Conservation (phyloP, 2,888 invertebrate species). For the Muscina levida region DNA sequence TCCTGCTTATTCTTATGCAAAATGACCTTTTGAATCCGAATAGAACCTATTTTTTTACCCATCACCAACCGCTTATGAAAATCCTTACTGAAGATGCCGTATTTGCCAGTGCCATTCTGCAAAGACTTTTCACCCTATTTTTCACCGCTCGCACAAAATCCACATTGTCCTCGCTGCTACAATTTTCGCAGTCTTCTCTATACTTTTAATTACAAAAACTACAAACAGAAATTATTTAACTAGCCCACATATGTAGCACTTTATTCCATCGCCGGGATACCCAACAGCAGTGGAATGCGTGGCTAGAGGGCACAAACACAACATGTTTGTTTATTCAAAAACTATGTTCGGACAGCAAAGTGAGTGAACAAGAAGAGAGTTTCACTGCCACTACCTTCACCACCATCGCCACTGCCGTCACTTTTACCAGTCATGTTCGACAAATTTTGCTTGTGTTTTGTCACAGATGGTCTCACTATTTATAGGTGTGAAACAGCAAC, state of each 20-base stretch:
- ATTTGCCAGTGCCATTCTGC: too few species aligned
- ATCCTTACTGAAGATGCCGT: too few species aligned
- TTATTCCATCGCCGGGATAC: background rate
- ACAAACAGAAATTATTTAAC: background rate
- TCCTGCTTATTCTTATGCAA: too few species aligned
- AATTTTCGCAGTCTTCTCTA: too few species aligned
- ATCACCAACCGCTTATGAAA: too few species aligned
- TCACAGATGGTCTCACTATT: constrained; percentile 67
- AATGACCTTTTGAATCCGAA: too few species aligned
- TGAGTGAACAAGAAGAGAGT: constrained; percentile 19
- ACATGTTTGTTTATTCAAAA: constrained; percentile 22
- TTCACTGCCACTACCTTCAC: background rate
- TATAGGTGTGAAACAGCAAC: constrained; percentile 64
- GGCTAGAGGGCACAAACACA: background rate
- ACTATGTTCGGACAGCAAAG: background rate
- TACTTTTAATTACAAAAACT: background rate
- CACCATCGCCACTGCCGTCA: background rate
- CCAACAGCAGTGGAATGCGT: constrained; percentile 6
- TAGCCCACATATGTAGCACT: constrained; percentile 1
- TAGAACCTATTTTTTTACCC: too few species aligned
- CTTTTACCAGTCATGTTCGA: constrained; percentile 67
- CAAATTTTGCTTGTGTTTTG: constrained; percentile 67
- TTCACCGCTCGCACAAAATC: too few species aligned
- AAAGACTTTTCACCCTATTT: too few species aligned
- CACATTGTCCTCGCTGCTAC: too few species aligned